Conservation (phyloP, 2,888 invertebrate genomes). For the Drosophila fungiperda region DNA sequence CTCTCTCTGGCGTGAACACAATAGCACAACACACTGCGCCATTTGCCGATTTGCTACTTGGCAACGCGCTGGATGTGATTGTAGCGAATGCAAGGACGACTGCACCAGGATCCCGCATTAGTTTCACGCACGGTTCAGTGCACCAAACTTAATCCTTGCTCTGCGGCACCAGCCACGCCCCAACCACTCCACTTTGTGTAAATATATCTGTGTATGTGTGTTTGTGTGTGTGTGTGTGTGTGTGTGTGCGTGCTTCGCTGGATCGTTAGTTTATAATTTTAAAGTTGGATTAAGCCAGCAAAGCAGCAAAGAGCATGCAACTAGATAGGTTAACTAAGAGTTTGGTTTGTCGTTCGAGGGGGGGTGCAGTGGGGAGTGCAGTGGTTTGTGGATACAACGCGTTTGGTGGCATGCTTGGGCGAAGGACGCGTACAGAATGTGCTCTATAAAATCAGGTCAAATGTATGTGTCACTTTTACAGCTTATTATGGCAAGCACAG, state of each 20-base stretch:
- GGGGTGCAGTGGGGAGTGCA: not conserved
- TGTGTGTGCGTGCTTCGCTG: conserved; percentile 52
- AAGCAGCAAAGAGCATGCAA: conserved; percentile 34
- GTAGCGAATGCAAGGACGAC: conserved; percentile 76
- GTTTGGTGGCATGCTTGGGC: not conserved
- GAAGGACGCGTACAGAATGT: conserved; percentile 60
- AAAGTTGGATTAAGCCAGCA: conserved; percentile 78
- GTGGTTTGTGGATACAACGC: not conserved
- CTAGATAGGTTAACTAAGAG: conserved; percentile 1
- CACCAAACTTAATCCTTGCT: conserved; percentile 79
- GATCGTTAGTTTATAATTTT: conserved; percentile 82
- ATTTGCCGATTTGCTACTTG: conserved; percentile 58
- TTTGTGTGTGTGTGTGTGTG: conserved; percentile 37
- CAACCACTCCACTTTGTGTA: conserved; percentile 1
- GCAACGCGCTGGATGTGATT: conserved; percentile 68
- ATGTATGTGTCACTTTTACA: conserved; percentile 80
- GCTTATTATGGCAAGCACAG: conserved; percentile 73
- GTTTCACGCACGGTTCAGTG: conserved; percentile 77
- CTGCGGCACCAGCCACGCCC: conserved; percentile 48
- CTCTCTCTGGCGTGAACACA: not conserved
- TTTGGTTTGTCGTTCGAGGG: no score
- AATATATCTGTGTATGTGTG: conserved; percentile 3
- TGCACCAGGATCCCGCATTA: conserved; percentile 76
- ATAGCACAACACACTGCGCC: conserved; percentile 26
- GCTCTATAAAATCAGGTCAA: conserved; percentile 76